Percentiles rank a stretch among this genome's conserved stretches.
phyloP scores from a whole-genome alignment of 2,113 vertebrate genomes.

The Pungitius pungitius region DNA sequence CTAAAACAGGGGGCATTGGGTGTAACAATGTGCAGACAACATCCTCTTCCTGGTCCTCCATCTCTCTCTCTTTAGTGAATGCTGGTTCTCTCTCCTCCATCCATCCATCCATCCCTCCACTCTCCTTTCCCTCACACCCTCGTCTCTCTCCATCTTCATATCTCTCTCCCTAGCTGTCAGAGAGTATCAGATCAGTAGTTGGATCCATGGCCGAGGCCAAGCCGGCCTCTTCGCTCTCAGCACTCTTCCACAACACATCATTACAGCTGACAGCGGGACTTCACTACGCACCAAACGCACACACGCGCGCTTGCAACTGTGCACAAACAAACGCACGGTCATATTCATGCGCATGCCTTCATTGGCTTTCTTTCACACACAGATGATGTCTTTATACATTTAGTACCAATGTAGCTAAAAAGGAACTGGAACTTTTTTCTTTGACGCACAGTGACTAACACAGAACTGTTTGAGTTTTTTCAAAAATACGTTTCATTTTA shows the following conservation, averaged over 20 bases:
- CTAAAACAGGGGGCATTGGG: conserved; percentile 14
- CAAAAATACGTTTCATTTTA: conserved; percentile 23
- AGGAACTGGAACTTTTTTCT: conserved; percentile 41
- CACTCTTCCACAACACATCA: conserved; percentile 75
- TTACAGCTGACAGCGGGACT: conserved; percentile 76
- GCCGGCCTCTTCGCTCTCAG: conserved; percentile 68
- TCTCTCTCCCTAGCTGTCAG: conserved; percentile 66
- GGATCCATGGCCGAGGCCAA: conserved; percentile 77
- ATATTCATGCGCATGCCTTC: conserved; percentile 28
- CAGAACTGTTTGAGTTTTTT: conserved; percentile 1
- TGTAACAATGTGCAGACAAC: background rate
- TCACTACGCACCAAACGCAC: conserved; percentile 51
- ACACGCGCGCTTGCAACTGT: background rate
- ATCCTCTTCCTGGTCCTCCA: conserved; percentile 39
- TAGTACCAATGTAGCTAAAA: conserved; percentile 32
- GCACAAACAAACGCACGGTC: conserved; percentile 15
- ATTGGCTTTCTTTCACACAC: background rate
- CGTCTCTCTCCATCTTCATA: conserved; percentile 27
- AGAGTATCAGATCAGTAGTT: conserved; percentile 78
- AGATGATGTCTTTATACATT: conserved; percentile 26
- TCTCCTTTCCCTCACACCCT: conserved; percentile 40
- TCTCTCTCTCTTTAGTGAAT: conserved; percentile 38
- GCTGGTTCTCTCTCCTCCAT: conserved; percentile 51
- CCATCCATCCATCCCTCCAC: conserved; percentile 51
- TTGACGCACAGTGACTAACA: conserved; percentile 29